Evolutionary conservation across 2,888 invertebrate genomes (phyloP), one percentile per base, ranked within the genome.

Genomic region (Hoplodrina blanda): DNA sequence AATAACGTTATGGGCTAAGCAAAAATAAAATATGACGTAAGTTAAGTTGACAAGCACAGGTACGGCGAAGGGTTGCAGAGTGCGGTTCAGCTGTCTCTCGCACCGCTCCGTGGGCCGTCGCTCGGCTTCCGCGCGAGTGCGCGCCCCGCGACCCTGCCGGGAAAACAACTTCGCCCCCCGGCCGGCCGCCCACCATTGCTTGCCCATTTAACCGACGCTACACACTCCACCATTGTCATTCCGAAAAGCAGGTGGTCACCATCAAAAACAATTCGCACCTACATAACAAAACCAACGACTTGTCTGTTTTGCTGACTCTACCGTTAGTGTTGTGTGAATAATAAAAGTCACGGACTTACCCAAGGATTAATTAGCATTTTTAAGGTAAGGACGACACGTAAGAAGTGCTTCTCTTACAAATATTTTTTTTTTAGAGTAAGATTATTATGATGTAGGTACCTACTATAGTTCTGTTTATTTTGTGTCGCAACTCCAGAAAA

Each of bases 71-170:
- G 84, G 76, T 81, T 76, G 81, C 80, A 81, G 83, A 73, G 70
- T 65, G 78, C 81, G 76, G 62, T 50, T 50, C 66, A 87, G 85
- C 91, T 92, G 92, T 91, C 92, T 82, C 85, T 63, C 78, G 86
- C 92, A 91, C 80, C 66, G 81, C 79, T 79, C 84, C 85, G 88
- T 87, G 88, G 87, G 89, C 80, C 69, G 85, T 80, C 82, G 74
- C 72, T 76, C 68, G 56, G 71, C 81, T 88, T 88, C 87, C 90
- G 87, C 90, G 75, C 85, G 83, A 86, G 64, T 84, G 89, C 84
- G 64, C 80, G 77, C 81, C 85, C 73, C 76, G 69, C 78, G 82
- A 83, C 80, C 84, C 76, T 76, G 69, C 78, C 80, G 83, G 87
- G 85, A 88, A 87, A 87, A 84, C 78, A 81, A 76, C 72, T 76